Evolutionary conservation across 2,113 vertebrate species (phyloP).

Genomic region (Ciconia stormi): DNA sequence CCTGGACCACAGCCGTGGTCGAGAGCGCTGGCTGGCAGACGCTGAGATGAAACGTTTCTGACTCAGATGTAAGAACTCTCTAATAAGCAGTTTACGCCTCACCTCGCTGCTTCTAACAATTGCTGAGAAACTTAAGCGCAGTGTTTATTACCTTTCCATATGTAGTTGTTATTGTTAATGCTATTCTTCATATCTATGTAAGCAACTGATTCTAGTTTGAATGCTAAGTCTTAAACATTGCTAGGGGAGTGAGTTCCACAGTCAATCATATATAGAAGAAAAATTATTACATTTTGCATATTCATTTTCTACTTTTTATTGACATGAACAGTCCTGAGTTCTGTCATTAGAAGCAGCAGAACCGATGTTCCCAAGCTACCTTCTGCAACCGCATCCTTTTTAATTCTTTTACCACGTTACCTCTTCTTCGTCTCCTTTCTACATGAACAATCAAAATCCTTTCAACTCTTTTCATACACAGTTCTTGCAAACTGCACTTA

Average conservation of each 20-base stretch:
- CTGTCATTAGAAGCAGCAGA: background rate
- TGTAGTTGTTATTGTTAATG: background rate
- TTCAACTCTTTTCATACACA: constrained; percentile 17
- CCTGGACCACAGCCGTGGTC: background rate
- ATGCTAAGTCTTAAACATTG: background rate
- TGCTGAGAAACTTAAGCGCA: background rate
- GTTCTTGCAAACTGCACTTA: background rate
- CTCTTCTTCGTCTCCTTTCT: background rate
- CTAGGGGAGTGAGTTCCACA: background rate
- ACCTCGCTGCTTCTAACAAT: background rate
- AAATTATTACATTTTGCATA: background rate
- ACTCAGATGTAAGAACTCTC: background rate
- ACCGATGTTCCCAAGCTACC: background rate
- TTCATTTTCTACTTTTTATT: background rate
- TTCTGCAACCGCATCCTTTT: background rate
- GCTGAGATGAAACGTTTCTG: background rate
- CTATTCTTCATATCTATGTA: background rate
- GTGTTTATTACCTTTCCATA: background rate
- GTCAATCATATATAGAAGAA: background rate
- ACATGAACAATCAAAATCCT: constrained; percentile 2
- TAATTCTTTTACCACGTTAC: background rate
- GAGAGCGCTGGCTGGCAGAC: background rate
- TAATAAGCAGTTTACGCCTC: background rate
- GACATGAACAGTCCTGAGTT: background rate
- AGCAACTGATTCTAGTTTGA: background rate